These are phyloP conservation scores for Poecilia velifera DNA, from an alignment of 2,797 vertebrate species.

Conservation along the genomic window DNA sequence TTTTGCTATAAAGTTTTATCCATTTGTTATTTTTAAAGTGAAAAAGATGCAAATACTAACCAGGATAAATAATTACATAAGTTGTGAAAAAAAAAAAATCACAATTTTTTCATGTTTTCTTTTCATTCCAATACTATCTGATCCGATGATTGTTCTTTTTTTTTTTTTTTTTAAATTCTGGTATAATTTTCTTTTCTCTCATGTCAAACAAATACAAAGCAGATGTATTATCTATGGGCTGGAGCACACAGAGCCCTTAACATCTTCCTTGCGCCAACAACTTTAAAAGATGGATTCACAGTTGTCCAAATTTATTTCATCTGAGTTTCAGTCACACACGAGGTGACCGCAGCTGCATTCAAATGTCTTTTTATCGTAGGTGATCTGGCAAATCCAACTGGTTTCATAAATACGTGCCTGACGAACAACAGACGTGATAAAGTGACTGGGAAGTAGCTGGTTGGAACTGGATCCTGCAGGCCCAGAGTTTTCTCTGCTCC, in stretches of 20 bases:
- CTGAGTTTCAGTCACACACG: not conserved
- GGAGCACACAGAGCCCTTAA: not conserved
- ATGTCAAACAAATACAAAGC: not conserved
- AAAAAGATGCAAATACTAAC: not conserved
- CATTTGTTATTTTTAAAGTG: not conserved
- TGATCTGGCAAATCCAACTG: conserved; percentile 5
- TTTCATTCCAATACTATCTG: not conserved
- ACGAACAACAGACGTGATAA: conserved; percentile 33
- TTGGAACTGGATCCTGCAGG: conserved; percentile 45
- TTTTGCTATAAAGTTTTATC: not conserved
- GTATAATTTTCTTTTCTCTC: not conserved
- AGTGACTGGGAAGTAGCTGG: conserved; percentile 33
- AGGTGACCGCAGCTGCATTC: not conserved
- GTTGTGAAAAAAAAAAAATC: not conserved
- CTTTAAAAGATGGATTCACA: not conserved
- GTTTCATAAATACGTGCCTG: conserved; percentile 12
- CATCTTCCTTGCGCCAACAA: not conserved
- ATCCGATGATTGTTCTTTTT: not conserved
- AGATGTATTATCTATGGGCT: not conserved
- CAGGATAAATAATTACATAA: not conserved
- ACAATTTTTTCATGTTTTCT: not conserved
- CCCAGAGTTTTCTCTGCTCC: conserved; percentile 41
- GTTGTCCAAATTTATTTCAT: not conserved
- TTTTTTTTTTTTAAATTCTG: not conserved
- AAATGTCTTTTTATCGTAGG: not conserved